phyloP scores from a whole-genome alignment of 2,888 invertebrate genomes.

The Petrolisthes manimaculis region DNA sequence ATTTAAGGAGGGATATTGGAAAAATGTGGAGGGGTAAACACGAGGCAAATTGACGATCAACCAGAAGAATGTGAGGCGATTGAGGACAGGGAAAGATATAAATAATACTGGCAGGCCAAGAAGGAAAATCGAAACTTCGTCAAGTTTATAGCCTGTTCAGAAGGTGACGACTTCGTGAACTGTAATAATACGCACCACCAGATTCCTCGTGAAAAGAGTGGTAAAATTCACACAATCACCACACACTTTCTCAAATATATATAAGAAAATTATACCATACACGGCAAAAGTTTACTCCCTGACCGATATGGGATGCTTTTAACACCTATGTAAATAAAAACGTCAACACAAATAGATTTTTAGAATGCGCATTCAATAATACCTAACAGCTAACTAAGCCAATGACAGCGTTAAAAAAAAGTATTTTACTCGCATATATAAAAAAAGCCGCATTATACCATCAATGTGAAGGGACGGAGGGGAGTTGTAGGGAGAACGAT shows the following conservation, averaged over 20 bases:
- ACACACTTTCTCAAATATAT: no score
- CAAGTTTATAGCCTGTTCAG: no score
- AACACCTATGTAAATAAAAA: not conserved
- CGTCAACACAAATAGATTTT: not conserved
- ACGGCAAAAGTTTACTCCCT: not conserved
- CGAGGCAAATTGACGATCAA: not conserved
- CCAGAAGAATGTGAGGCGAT: not conserved
- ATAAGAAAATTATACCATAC: no score
- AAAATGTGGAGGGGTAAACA: not conserved
- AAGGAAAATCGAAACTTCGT: no score
- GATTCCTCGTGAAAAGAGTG: no score
- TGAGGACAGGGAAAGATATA: not conserved
- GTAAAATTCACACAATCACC: no score
- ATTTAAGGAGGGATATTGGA: not conserved
- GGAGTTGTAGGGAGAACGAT: not conserved
- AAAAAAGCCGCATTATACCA: not conserved
- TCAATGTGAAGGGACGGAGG: not conserved
- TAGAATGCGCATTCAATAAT: not conserved
- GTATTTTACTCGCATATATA: not conserved
- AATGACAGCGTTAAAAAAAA: not conserved
- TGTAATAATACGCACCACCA: no score
- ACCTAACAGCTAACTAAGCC: not conserved
- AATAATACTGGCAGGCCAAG: not conserved
- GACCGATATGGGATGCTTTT: not conserved
- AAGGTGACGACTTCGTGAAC: no score